Base-by-base conservation (phyloP, 92 coral and sea anemone species). In the Palythoa caribaeorum region DNA sequence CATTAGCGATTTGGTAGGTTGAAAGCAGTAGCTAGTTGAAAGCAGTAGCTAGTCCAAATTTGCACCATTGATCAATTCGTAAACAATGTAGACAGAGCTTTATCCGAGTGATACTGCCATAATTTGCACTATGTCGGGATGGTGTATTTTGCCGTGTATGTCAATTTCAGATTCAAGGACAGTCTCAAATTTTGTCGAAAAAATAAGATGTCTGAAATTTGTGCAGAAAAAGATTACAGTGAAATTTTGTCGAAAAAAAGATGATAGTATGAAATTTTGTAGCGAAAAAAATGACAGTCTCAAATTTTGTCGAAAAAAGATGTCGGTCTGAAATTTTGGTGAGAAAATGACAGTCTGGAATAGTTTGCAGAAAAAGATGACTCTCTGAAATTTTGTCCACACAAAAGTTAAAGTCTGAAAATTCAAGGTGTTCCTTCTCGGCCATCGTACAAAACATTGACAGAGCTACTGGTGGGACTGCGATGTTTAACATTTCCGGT, bases 31-130 rank as follows among this genome's bases (percentile, higher is more conserved):
- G 70, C n/a, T n/a, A n/a, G n/a, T n/a, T 40, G 38, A 66, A 83
- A 83, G 65, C 1, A 83, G 74, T 38, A 83, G 21, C 65, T 83
- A 76, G 35, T 83, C 87, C 48, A 83, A 83, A 62, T 83, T 66
- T 73, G 48, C 21, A 19, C 87, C 20, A 19, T 83, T 83, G 40
- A 83, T 71, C 37, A 83, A 40, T 83, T 83, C 87, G 76, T 54
- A 83, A 57, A 83, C 87, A 39, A 83, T 83, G 38, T 83, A 83
- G 36, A 83, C 55, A 15, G 59, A 15, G 38, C 87, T 83, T 38
- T 83, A 37, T 60, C 86, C 53, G 3, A 65, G 63, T 63, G 76
- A 57, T 62, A 83, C 87, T 35, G 76, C 76, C 76, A 83, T 54
- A 16, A 80, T 80, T 57, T 80, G 86, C 11, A 79, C 52, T 36